Evolutionary conservation across 2,113 vertebrate species (phyloP).

Genomic region (Phyllopteryx taeniolatus): DNA sequence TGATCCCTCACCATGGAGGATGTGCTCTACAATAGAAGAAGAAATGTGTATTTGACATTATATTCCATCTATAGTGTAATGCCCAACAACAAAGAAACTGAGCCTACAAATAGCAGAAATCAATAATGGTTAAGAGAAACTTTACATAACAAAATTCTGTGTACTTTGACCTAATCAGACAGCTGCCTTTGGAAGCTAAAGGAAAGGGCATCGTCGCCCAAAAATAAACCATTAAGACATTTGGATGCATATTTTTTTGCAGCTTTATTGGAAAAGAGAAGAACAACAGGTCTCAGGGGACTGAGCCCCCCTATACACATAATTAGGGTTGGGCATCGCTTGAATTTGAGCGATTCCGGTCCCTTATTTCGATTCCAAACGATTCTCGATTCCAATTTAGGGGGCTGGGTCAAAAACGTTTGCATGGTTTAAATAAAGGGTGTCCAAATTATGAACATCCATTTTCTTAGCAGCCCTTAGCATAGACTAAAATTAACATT

Average conservation of each 20-base stretch:
- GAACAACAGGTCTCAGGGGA: neutral
- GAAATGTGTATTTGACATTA: conserved; percentile 13
- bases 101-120: conserved; percentile 23
- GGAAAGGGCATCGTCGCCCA: conserved; percentile 15
- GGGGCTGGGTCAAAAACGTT: too few relatives aligned
- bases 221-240: neutral
- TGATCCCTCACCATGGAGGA: conserved; percentile 10
- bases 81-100: neutral
- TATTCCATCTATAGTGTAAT: neutral
- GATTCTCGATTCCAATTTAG: too few relatives aligned
- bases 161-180: conserved; percentile 25
- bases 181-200: neutral
- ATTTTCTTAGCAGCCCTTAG: too few relatives aligned
- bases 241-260: neutral
- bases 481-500: too few relatives aligned
- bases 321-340: too few relatives aligned
- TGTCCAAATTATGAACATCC: too few relatives aligned
- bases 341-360: too few relatives aligned
- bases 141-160: conserved; percentile 2
- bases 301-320: too few relatives aligned
- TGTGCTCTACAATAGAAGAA: conserved; percentile 24
- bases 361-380: too few relatives aligned
- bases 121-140: conserved; percentile 2
- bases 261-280: neutral
- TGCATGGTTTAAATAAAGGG: too few relatives aligned